Evolutionary conservation across 2,888 invertebrate species (phyloP).

Genomic region (Candidula unifasciata): DNA sequence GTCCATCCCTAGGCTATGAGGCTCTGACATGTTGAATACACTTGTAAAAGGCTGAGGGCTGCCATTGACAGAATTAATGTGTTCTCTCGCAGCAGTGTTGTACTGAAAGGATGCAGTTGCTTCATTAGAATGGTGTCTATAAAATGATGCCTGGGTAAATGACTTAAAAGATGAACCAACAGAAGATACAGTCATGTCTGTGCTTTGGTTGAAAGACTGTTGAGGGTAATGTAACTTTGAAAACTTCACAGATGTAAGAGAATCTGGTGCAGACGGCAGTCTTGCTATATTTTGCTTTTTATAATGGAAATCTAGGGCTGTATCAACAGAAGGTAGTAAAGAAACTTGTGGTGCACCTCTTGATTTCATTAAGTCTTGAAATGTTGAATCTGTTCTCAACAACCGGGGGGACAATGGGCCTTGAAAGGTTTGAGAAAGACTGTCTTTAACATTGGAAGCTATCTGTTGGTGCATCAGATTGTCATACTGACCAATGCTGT

Average conservation of each 20-base stretch:
- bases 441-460: not conserved
- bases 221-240: constrained; percentile 38
- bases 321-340: constrained; percentile 42
- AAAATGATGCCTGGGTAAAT: constrained; percentile 40
- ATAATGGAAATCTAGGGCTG: constrained; percentile 42
- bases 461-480: not conserved
- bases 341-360: not conserved
- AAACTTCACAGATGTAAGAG: constrained; percentile 10
- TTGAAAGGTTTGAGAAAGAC: not conserved
- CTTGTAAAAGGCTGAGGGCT: constrained; percentile 29
- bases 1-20: not conserved
- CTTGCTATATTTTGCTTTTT: constrained; percentile 49
- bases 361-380: constrained; percentile 25
- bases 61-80: not conserved
- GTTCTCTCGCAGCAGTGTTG: not conserved
- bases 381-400: not conserved
- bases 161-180: constrained; percentile 27
- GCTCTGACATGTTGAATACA: not conserved
- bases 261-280: constrained; percentile 33
- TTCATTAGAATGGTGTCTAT: constrained; percentile 32
- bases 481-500: constrained; percentile 24
- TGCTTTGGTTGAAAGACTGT: not conserved
- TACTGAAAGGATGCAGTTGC: constrained; percentile 36
- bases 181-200: constrained; percentile 17
- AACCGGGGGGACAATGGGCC: not conserved